Base-by-base conservation (phyloP, 2,888 invertebrate species). In the Hypena proboscidalis region DNA sequence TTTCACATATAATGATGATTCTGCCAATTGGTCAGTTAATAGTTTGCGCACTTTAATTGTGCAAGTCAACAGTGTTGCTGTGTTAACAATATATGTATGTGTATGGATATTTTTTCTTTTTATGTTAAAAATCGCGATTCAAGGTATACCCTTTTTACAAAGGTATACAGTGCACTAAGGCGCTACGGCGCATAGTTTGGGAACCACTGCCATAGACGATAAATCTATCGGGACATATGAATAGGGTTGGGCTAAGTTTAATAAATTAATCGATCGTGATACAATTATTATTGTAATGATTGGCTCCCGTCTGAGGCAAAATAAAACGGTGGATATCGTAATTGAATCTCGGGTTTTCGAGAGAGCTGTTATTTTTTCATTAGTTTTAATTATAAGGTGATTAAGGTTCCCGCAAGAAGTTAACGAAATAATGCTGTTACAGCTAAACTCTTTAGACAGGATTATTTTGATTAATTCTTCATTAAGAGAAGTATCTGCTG, bases 191-290 rank as follows among this genome's bases (percentile, higher is more conserved):
- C 34, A 29, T 26, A 2, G 13, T 6, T n/a, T 15, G 27, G 21
- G 11, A 41, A 34, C 45, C 20, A 29, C 31, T 58, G 52, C 9
- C 33, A 39, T 34, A 27, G 44, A 34, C 33, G 5, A 45, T 45
- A 45, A 45, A 45, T 45, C 44, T 39, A 45, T 13, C 29, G 46
- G 63, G 82, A 79, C 83, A 70, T 66, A 70, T 82, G 81, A 83
- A 83, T 83, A 67, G 80, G 72, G 70, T 60, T 67, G 64, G 70
- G 51, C 59, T 58, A 56, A 60, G 67, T 66, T 70, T 58, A 80
- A 85, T 87, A 86, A 86, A 85, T 87, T 85, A 86, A 85, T 84
- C 74, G 81, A 68, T 85, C 81, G 81, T 83, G 83, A 78, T 82
- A 82, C 83, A 83, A 86, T 87, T 86, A 87, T 85, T 83, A 85